Percentiles rank a stretch among this genome's conserved stretches.
phyloP scores from a whole-genome alignment of 2,113 vertebrate genomes.

The Rhinolophus ferrumequinum region DNA sequence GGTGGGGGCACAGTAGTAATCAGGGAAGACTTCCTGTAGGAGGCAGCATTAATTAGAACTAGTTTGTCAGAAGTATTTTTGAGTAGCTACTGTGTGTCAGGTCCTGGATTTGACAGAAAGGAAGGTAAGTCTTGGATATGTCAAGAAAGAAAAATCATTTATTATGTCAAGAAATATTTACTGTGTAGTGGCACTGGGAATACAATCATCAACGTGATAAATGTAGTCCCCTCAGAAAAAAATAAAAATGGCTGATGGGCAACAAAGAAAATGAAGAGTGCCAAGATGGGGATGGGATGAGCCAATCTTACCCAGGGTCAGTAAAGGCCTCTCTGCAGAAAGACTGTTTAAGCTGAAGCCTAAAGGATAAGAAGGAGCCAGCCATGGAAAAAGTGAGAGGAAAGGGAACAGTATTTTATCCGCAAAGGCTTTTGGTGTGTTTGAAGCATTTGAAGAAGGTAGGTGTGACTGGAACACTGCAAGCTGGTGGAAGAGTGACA shows the following conservation, averaged over 20 bases:
- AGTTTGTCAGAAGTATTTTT: conserved; percentile 25
- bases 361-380: not conserved
- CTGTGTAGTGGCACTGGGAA: not conserved
- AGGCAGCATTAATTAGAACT: conserved; percentile 4
- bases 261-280: conserved; percentile 23
- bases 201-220: not conserved
- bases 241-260: not conserved
- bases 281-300: not conserved
- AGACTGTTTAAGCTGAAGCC: not conserved
- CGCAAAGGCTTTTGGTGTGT: not conserved
- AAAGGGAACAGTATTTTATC: not conserved
- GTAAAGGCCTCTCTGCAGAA: not conserved
- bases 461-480: not conserved
- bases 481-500: not conserved
- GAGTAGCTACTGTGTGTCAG: not conserved
- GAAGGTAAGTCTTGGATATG: conserved; percentile 14
- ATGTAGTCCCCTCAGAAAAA: not conserved
- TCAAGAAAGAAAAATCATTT: conserved; percentile 33
- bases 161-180: conserved; percentile 17
- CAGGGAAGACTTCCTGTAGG: not conserved
- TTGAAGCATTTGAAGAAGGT: not conserved
- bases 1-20: not conserved
- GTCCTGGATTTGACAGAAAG: not conserved
- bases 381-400: not conserved
- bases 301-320: not conserved